Evolutionary conservation across 2,113 vertebrate species (phyloP).

Genomic region (Rhea pennata): DNA sequence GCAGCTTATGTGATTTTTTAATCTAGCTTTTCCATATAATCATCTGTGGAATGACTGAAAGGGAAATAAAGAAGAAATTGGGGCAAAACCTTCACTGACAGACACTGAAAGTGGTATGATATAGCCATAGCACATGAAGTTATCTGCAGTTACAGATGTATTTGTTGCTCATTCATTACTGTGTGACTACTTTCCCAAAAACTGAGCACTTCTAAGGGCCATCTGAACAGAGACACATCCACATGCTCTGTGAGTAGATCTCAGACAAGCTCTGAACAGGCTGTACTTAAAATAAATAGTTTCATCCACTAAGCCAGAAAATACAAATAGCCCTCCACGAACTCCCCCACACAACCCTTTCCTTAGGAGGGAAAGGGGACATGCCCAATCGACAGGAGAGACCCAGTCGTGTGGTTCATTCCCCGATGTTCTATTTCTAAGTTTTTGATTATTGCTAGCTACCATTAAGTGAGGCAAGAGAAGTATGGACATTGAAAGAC

Average conservation of each 20-base stretch:
- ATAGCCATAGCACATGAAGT: not conserved
- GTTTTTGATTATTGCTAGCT: not conserved
- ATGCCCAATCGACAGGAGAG: not conserved
- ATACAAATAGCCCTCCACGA: not conserved
- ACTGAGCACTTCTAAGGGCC: not conserved
- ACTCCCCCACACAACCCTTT: not conserved
- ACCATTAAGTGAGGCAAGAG: not conserved
- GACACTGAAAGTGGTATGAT: not conserved
- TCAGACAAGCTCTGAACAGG: not conserved
- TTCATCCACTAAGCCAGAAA: not conserved
- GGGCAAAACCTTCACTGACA: not conserved
- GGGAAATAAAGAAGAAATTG: constrained; percentile 9
- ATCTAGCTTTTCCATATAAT: constrained; percentile 41
- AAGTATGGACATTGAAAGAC: not conserved
- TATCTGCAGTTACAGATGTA: not conserved
- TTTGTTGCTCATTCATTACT: not conserved
- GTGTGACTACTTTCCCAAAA: not conserved
- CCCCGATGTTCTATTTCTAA: not conserved
- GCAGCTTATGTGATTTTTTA: constrained; percentile 61
- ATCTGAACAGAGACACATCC: not conserved
- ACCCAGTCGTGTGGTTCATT: not conserved
- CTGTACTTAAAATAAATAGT: not conserved
- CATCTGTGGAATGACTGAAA: constrained; percentile 29
- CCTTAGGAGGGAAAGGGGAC: not conserved
- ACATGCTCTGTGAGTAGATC: not conserved